Percentiles rank a stretch among this genome's conserved stretches.
Evolutionary conservation across 2,888 invertebrate species (phyloP).

Genomic region (Hirtodrosophila confusa): DNA sequence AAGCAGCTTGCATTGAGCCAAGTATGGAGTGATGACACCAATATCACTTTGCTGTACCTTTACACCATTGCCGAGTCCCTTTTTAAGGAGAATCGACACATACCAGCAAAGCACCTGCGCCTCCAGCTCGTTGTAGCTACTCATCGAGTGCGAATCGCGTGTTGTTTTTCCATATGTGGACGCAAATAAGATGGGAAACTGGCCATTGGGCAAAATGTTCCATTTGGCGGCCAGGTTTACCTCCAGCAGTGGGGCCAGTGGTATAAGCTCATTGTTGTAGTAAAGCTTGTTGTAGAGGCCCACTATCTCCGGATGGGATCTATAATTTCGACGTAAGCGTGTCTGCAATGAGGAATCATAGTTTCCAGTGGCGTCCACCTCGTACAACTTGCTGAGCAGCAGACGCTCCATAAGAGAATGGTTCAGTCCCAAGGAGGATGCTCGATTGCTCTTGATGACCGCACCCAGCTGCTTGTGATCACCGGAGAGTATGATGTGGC

Average conservation of each 20-base stretch:
- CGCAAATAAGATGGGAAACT: slow-evolving; percentile 9
- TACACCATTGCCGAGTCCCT: not conserved
- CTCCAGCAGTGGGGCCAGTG: slow-evolving; percentile 67
- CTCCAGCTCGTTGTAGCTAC: slow-evolving; percentile 11
- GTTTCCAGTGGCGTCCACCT: slow-evolving; percentile 55
- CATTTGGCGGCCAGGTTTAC: slow-evolving; percentile 8
- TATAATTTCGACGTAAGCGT: slow-evolving; percentile 90
- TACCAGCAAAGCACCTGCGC: slow-evolving; percentile 6
- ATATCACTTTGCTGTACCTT: slow-evolving; percentile 83
- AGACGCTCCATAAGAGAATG: slow-evolving; percentile 89
- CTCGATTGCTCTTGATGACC: slow-evolving; percentile 84
- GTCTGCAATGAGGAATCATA: slow-evolving; percentile 87
- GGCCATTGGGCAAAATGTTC: not conserved
- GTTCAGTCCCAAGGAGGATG: slow-evolving; percentile 66
- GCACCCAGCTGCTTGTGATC: slow-evolving; percentile 89
- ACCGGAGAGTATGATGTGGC: slow-evolving; percentile 88
- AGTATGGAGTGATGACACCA: slow-evolving; percentile 86
- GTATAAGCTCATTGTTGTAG: slow-evolving; percentile 88
- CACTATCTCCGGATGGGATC: slow-evolving; percentile 88
- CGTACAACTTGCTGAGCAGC: slow-evolving; percentile 85
- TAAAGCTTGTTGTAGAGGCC: slow-evolving; percentile 89
- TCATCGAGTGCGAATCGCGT: not conserved
- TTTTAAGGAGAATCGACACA: not conserved
- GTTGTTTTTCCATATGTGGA: not conserved
- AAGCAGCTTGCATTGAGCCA: slow-evolving; percentile 75